Evolutionary conservation across 2,797 vertebrate species (phyloP), one percentile per base, ranked within the genome.

Genomic region (Sebastes paucispinis): DNA sequence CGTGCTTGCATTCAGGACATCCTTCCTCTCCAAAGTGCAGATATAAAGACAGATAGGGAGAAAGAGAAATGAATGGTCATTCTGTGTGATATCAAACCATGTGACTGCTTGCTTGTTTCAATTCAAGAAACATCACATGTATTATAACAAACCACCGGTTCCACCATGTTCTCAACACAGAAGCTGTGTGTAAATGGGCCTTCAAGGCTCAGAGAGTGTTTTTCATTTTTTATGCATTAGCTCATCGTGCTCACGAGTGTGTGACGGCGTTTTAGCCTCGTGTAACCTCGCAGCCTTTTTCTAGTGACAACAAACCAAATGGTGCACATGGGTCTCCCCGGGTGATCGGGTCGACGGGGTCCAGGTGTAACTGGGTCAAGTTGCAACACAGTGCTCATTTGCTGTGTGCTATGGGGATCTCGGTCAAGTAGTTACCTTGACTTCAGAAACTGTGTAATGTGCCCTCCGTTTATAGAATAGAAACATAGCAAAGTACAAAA

Each of bases 211-310:
- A 10, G 4, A 50, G 64, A 22, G 67, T 62, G 60, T 29, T 18
- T 55, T 78, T 69, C 25, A 60, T 73, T 55, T 64, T 70, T 27
- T 73, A 31, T 18, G 43, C 8, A 72, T 89, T 69, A 83, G 78
- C 82, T 88, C 87, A 88, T 87, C 47, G 0, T 11, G 60, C 57
- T 77, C n/a, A 9, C 43, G 58, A 74, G 71, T 55, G 73, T 81
- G 75, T 77, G 73, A 80, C 69, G 69, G 57, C 5, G 54, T 68
- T 67, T 79, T 29, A 29, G 25, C 60, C 32, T 72, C 62, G 69
- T 57, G 77, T 22, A 69, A 80, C 71, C 77, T 69, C 10, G 20
- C 54, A 20, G 69, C 59, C 47, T 76, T 36, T 47, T 62, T 81
- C n/a, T 36, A 64, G 60, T 62, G 29, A 80, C 52, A 69, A 75